Evolutionary conservation across 2,888 invertebrate genomes (phyloP).

Genomic region (Caenorhabditis sp.): DNA sequence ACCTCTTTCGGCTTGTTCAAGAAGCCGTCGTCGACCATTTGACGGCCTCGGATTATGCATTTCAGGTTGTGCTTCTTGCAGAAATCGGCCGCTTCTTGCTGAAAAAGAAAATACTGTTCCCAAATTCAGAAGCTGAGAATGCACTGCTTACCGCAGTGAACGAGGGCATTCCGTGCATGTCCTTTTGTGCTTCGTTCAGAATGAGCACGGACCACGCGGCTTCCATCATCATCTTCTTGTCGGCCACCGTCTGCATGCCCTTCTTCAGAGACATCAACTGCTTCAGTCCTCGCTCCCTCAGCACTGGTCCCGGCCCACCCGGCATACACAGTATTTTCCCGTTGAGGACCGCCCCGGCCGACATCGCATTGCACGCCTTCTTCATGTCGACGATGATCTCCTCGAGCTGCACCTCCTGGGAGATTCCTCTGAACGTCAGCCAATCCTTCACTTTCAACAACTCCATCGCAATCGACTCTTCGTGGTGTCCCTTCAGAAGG

Average conservation of each 20-base stretch:
- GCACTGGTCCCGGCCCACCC: constrained; percentile 66
- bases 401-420: constrained; percentile 12
- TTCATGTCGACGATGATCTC: constrained; percentile 41
- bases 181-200: constrained; percentile 31
- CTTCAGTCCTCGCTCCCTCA: constrained; percentile 45
- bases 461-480: constrained; percentile 64
- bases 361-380: constrained; percentile 27
- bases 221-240: constrained; percentile 48
- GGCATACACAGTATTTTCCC: constrained; percentile 62
- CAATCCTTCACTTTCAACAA: constrained; percentile 46
- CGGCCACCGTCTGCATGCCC: constrained; percentile 14
- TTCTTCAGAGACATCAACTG: constrained; percentile 18
- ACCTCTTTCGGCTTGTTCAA: constrained; percentile 65
- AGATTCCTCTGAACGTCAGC: constrained; percentile 23
- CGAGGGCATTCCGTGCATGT: constrained; percentile 52
- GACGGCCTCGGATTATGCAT: constrained; percentile 66
- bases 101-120: constrained; percentile 44
- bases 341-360: constrained; percentile 35
- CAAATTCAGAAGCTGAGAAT: no score
- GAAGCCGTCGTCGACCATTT: constrained; percentile 65
- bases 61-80: constrained; percentile 54
- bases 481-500: constrained; percentile 64
- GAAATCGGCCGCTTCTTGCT: constrained; percentile 60
- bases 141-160: constrained; percentile 43
- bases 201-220: constrained; percentile 55